Base-by-base conservation (phyloP, 2,888 invertebrate species). In the Molanna angustata region DNA sequence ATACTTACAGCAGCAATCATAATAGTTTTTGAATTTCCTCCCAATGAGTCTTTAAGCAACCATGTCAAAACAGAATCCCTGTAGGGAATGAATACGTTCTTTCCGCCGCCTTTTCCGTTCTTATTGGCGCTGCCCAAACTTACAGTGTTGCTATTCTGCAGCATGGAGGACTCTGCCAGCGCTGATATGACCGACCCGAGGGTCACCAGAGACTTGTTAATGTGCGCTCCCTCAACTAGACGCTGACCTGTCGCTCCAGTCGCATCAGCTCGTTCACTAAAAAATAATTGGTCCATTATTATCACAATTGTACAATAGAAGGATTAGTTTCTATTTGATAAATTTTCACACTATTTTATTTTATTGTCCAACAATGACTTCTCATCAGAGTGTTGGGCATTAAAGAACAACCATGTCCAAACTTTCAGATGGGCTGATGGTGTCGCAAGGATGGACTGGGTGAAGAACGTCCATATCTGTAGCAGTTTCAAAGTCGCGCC, bases 231-330 rank as follows among this genome's bases (percentile, higher is more conserved):
- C 71, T 93, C 92, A 69, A 90, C 92, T 59, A 95, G 73, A 17
- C 94, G 80, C 70, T 92, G 88, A 0, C 94, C 94, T 6, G 92
- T 93, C 14, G 94, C 93, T 33, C 93, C 94, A 1, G 93, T 90
- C 11, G 91, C 85, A 72, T 91, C 90, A 0, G 92, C 92, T 37
- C 92, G 80, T 70, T 93, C 93, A 66, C 92, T 92, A 62, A 1
- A 62, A 64, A 17, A 16, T n/a, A n/a, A n/a, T n/a, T n/a, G n/a
- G n/a, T n/a, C n/a, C n/a, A n/a, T n/a, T n/a, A n/a, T n/a, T n/a
- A n/a, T n/a, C n/a, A n/a, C n/a, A n/a, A n/a, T n/a, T n/a, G n/a
- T n/a, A n/a, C n/a, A n/a, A n/a, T n/a, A n/a, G n/a, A n/a, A n/a
- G n/a, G n/a, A n/a, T n/a, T n/a, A n/a, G n/a, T n/a, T n/a, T n/a